Conservation (phyloP, 2,113 vertebrate genomes). For the Limnothrissa miodon region DNA sequence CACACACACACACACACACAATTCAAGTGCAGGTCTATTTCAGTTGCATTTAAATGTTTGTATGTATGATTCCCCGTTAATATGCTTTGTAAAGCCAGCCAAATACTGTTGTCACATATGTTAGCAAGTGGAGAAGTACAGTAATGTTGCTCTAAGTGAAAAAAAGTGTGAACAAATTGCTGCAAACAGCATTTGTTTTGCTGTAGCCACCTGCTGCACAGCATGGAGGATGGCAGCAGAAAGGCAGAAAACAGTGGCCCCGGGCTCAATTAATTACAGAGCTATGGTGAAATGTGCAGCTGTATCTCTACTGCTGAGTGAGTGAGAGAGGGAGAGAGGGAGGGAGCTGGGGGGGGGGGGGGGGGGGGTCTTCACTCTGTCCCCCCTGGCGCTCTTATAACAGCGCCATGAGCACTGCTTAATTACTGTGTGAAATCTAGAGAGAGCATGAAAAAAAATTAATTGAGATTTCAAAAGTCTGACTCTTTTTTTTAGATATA, state of each 20-base stretch:
- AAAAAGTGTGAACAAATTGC: not conserved
- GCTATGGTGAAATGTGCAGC: slow-evolving; percentile 38
- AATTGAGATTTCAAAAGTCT: slow-evolving; percentile 11
- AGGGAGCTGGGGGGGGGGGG: slow-evolving; percentile 13
- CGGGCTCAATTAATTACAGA: slow-evolving; percentile 61
- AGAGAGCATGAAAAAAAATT: not conserved
- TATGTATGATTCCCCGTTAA: slow-evolving; percentile 15
- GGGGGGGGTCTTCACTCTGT: not conserved
- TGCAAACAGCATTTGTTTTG: slow-evolving; percentile 53
- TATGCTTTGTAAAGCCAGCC: slow-evolving; percentile 12
- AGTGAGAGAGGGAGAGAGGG: slow-evolving; percentile 12
- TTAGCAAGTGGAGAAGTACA: not conserved
- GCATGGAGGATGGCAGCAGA: slow-evolving; percentile 43
- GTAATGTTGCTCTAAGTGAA: not conserved
- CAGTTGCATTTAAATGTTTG: slow-evolving; percentile 10
- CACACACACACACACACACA: too few species aligned
- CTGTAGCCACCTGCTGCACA: slow-evolving; percentile 35
- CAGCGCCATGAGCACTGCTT: slow-evolving; percentile 7
- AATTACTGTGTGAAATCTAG: not conserved
- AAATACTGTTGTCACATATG: not conserved
- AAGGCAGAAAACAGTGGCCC: slow-evolving; percentile 43
- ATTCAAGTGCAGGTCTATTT: not conserved
- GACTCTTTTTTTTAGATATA: not conserved
- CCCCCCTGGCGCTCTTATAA: not conserved
- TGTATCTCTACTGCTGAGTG: slow-evolving; percentile 56